Percentiles rank a stretch among this genome's conserved stretches.
Conservation (phyloP, 1,140 invertebrate species). For the Drosophila baimaii region DNA sequence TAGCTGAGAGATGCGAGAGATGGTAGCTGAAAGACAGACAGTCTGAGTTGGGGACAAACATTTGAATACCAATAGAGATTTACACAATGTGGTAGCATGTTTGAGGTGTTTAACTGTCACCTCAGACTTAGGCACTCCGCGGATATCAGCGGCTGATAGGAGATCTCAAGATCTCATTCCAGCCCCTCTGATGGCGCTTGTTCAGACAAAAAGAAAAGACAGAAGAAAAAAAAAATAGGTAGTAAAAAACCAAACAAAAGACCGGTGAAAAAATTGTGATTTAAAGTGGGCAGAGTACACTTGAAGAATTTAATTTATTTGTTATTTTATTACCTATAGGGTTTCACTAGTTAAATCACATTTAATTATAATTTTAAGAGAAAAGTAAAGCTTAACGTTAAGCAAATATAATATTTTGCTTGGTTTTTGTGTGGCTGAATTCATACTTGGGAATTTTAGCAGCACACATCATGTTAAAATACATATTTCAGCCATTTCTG, state of each 20-base stretch:
- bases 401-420: neutral
- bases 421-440: neutral
- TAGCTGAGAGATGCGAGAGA: neutral
- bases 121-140: constrained; percentile 70
- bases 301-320: neutral
- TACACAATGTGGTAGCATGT: constrained; percentile 73
- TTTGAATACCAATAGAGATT: constrained; percentile 47
- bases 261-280: neutral
- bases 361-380: neutral
- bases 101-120: constrained; percentile 78
- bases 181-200: constrained; percentile 14
- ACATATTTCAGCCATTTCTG: neutral
- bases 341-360: no score
- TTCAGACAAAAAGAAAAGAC: no score
- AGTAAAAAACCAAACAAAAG: constrained; percentile 1
- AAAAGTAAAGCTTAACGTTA: no score
- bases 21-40: constrained; percentile 6
- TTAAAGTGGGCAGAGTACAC: constrained; percentile 4
- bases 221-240: neutral
- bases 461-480: neutral
- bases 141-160: constrained; percentile 35
- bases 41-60: constrained; percentile 42
- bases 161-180: constrained; percentile 40
- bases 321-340: neutral
- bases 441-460: neutral